Conservation (phyloP, 2,797 vertebrate species). For the Heterohyrax brucei region DNA sequence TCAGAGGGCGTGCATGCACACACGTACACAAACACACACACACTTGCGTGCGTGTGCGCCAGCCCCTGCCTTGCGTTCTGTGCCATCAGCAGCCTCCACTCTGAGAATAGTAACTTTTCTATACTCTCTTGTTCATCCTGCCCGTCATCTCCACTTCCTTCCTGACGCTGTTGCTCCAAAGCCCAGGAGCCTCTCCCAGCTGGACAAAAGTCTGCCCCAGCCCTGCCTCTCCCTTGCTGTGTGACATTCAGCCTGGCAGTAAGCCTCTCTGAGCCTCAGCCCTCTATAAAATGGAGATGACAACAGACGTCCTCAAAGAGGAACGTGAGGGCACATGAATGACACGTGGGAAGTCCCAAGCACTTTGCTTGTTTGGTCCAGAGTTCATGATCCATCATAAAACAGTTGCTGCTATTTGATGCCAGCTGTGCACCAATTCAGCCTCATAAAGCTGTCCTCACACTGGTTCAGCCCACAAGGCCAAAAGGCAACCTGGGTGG, state of each 20-base stretch:
- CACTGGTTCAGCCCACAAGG: not conserved
- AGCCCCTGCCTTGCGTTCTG: rapidly evolving
- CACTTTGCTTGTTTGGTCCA: not conserved
- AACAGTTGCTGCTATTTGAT: not conserved
- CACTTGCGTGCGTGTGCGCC: too few relatives aligned
- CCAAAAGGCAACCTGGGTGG: not conserved
- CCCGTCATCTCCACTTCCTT: not conserved
- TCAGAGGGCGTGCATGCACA: not conserved
- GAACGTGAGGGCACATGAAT: not conserved
- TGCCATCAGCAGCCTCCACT: not conserved
- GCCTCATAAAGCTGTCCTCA: not conserved
- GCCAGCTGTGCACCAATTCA: not conserved
- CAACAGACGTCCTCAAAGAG: not conserved
- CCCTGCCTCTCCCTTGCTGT: not conserved
- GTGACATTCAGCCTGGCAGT: not conserved
- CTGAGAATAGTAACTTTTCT: not conserved
- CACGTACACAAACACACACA: too few relatives aligned
- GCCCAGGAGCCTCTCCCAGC: not conserved
- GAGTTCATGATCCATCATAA: not conserved
- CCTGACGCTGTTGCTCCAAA: not conserved
- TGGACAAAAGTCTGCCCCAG: not conserved
- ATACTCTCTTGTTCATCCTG: not conserved
- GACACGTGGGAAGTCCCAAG: not conserved
- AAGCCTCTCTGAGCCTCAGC: not conserved
- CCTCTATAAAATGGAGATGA: not conserved